Base-by-base conservation (phyloP, 2,797 vertebrate species). In the Anisognathus igniventris region DNA sequence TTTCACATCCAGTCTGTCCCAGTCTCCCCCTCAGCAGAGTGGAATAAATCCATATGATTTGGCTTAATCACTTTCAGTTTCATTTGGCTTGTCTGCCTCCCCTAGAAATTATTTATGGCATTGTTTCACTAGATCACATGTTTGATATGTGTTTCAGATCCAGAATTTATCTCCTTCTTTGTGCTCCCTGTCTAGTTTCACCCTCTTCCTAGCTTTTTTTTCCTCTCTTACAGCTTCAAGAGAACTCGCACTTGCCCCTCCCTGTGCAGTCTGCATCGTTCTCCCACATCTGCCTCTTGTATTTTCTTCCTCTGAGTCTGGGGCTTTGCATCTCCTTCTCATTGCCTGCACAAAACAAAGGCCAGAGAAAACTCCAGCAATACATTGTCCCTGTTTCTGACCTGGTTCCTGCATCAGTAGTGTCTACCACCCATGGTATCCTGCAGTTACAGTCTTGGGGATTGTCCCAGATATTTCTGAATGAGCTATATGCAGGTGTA, bases 401-500 rank as follows among this genome's bases (percentile, higher is more conserved):
- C 50, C 35, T 33, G 1, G 4, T 56, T 62, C 10, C 24, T 58
- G 19, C 11, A n/a, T 33, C 42, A 27, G 5, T 48, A 33, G 7
- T 9, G 7, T 42, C 39, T 68, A 13, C 8, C 1, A 0, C 11
- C 4, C 2, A 1, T 21, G 12, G 2, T 8, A 12, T 47, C 22
- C 18, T 44, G 45, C 21, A 39, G 6, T 48, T 68, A 64, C 9
- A 50, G 2, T 27, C 12, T n/a, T 20, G 4, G 9, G 10, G 22
- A 53, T 37, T 79, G 19, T 23, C 30, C 61, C 50, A 28, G 22
- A 14, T 6, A 6, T 40, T n/a, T 87, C 37, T 60, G 25, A 17
- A 9, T 66, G 13, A 17, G 23, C 19, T 10, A 24, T 14, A n/a
- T 9, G 17, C 31, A 51, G 7, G 4, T 58, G 31, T 0, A 81